Percentiles rank a stretch among this genome's conserved stretches.
These are phyloP conservation scores for Tringa solitaria DNA, from an alignment of 2,113 vertebrate species.

Conservation along the genomic window DNA sequence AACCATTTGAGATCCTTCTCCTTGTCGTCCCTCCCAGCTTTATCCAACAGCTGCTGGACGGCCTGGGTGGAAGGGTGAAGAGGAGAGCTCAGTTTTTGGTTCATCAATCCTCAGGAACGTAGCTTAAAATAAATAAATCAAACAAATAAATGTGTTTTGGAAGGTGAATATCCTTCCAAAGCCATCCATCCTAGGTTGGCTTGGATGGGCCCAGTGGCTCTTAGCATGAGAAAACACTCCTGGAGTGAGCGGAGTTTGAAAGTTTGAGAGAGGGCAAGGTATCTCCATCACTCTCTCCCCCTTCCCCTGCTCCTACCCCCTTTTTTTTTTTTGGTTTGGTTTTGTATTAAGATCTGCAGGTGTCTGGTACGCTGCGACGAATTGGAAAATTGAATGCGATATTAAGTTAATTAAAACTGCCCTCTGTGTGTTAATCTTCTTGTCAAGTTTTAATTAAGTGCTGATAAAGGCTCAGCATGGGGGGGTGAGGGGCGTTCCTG, in stretches of 20 bases:
- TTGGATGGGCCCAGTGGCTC: neutral
- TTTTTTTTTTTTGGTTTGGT: neutral
- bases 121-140: neutral
- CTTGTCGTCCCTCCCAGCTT: fast-evolving
- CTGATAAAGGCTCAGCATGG: constrained; percentile 60
- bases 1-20: neutral
- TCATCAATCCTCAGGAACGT: fast-evolving
- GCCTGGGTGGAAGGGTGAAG: neutral
- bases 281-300: neutral
- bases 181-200: too few relatives aligned
- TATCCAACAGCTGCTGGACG: fast-evolving
- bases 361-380: constrained; percentile 45
- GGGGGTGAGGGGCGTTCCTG: neutral
- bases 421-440: constrained; percentile 76
- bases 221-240: neutral
- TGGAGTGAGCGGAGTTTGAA: fast-evolving
- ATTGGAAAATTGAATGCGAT: constrained; percentile 60
- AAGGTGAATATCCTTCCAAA: neutral
- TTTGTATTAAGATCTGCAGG: constrained; percentile 46
- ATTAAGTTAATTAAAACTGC: constrained; percentile 77
- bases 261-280: neutral
- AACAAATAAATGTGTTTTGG: neutral
- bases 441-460: constrained; percentile 79
- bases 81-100: neutral
- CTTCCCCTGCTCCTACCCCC: neutral